phyloP scores from a whole-genome alignment of 2,113 vertebrate genomes.

The Plotosus lineatus region DNA sequence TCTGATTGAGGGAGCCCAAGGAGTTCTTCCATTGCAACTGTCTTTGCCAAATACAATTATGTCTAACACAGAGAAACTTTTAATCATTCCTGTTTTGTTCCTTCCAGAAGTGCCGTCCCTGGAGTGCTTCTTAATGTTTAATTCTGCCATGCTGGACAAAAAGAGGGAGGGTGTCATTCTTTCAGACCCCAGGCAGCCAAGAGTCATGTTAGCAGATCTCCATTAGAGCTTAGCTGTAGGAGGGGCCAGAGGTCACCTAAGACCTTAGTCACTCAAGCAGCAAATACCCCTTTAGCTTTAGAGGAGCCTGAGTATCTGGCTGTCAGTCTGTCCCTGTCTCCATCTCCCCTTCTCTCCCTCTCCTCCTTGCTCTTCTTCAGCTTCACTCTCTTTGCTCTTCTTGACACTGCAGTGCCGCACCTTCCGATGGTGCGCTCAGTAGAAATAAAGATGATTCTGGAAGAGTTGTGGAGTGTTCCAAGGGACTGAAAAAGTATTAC shows the following conservation, averaged over 20 bases:
- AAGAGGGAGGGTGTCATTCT: conserved; percentile 33
- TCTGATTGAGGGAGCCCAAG: conserved; percentile 51
- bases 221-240: conserved; percentile 42
- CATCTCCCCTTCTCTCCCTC: conserved; percentile 9
- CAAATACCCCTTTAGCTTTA: conserved; percentile 43
- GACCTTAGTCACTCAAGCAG: conserved; percentile 45
- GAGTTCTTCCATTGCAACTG: conserved; percentile 38
- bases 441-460: conserved; percentile 12
- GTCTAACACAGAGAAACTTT: conserved; percentile 50
- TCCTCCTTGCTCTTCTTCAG: conserved; percentile 5
- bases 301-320: conserved; percentile 23
- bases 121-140: conserved; percentile 47
- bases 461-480: conserved; percentile 14
- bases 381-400: conserved; percentile 2
- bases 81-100: conserved; percentile 38
- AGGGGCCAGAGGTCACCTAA: conserved; percentile 46
- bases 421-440: conserved; percentile 13
- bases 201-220: conserved; percentile 45
- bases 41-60: conserved; percentile 52
- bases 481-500: conserved; percentile 11
- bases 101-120: conserved; percentile 42
- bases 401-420: conserved; percentile 1
- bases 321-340: conserved; percentile 22
- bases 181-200: conserved; percentile 28
- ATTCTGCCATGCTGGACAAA: conserved; percentile 34